These are phyloP conservation scores for Stenodera caucasica DNA, from an alignment of 2,888 invertebrate species.

Conservation along the genomic window DNA sequence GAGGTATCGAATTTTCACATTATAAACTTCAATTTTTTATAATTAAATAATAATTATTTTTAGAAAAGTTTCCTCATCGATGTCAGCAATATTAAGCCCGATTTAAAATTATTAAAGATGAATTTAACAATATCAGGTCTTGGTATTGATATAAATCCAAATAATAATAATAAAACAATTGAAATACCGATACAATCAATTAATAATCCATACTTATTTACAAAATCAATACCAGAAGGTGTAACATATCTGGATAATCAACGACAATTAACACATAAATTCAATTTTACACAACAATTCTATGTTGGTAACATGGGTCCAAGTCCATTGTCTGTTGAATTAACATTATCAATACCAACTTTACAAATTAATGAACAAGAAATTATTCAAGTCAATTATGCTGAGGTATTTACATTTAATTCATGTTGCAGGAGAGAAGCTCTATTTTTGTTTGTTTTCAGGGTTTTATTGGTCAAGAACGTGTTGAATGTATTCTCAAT, in stretches of 20 bases:
- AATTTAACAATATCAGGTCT: constrained; percentile 38
- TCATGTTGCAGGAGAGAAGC: background rate
- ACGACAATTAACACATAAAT: constrained; percentile 19
- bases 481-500: background rate
- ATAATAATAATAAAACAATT: constrained; percentile 31
- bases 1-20: background rate
- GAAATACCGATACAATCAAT: background rate
- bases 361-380: constrained; percentile 6
- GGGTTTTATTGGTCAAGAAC: too few relatives aligned
- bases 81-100: constrained; percentile 27
- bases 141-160: constrained; percentile 36
- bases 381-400: constrained; percentile 19
- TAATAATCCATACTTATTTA: constrained; percentile 22
- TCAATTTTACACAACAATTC: constrained; percentile 33
- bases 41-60: background rate
- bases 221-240: constrained; percentile 33
- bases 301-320: constrained; percentile 37
- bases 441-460: background rate
- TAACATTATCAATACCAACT: constrained; percentile 20
- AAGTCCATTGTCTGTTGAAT: constrained; percentile 30
- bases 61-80: constrained; percentile 32
- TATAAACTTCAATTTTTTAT: too few relatives aligned
- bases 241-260: constrained; percentile 32
- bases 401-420: constrained; percentile 15
- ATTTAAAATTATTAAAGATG: constrained; percentile 29